Percentiles rank a stretch among this genome's conserved stretches.
These are phyloP conservation scores for Pegea sp. DNA, from an alignment of 23 tunicate species.

Conservation along the genomic window DNA sequence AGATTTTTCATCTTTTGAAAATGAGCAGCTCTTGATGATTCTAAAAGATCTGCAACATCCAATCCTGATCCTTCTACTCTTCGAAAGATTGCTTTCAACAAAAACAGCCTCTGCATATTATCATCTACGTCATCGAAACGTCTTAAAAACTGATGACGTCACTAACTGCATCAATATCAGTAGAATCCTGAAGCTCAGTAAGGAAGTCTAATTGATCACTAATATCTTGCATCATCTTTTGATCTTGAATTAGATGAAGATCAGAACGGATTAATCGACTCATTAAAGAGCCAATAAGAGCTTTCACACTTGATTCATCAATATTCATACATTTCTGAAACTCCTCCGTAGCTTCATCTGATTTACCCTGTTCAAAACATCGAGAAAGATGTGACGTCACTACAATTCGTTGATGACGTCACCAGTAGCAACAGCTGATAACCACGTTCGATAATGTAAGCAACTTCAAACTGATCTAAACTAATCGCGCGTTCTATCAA, in stretches of 20 bases:
- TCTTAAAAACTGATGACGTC: no score
- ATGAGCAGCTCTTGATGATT: no score
- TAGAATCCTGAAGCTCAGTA: constrained; percentile 8
- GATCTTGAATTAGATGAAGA: constrained; percentile 1
- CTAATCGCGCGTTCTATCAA: constrained; percentile 43
- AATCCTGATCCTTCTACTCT: no score
- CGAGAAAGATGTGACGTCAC: background rate
- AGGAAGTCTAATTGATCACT: constrained; percentile 37
- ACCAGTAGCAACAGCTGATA: constrained; percentile 60
- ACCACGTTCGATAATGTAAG: constrained; percentile 33
- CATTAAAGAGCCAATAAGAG: constrained; percentile 32
- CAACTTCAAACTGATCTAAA: constrained; percentile 10
- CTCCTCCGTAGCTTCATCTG: constrained; percentile 32
- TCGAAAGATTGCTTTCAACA: no score
- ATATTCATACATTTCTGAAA: constrained; percentile 29
- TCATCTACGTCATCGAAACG: no score
- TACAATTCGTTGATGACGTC: background rate
- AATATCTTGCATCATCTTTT: constrained; percentile 17
- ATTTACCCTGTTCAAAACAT: constrained; percentile 28
- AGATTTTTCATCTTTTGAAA: constrained; percentile 1
- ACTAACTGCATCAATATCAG: constrained; percentile 23
- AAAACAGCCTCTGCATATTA: no score
- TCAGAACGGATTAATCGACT: constrained; percentile 32
- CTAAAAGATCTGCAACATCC: no score
- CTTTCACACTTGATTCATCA: constrained; percentile 39